phyloP scores from a whole-genome alignment of 1,140 invertebrate species.

The Macrobrachium rosenbergii region DNA sequence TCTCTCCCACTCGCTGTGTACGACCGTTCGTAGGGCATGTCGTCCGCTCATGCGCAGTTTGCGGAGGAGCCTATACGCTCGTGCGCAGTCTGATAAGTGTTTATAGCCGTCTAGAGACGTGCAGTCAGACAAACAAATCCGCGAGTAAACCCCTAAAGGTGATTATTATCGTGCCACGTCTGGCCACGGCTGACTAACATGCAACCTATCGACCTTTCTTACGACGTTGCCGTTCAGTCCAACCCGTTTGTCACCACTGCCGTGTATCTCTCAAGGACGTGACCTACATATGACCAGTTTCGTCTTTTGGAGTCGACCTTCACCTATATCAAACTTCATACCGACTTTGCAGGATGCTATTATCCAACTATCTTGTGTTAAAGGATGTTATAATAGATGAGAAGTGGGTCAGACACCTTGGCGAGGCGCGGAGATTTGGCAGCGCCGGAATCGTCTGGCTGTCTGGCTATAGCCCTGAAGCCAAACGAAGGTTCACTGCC shows the following conservation, averaged over 20 bases:
- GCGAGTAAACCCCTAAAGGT: slow-evolving; percentile 59
- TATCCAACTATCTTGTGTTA: too few relatives aligned
- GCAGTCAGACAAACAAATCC: slow-evolving; percentile 56
- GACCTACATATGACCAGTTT: too few relatives aligned
- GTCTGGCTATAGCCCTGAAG: slow-evolving; percentile 58
- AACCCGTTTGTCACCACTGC: slow-evolving; percentile 27
- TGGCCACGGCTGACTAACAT: slow-evolving; percentile 60
- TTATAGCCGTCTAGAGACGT: slow-evolving; percentile 46
- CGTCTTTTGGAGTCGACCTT: too few relatives aligned
- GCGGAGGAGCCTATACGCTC: slow-evolving; percentile 1
- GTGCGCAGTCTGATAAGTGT: background rate
- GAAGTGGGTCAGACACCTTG: slow-evolving; percentile 58
- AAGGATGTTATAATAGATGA: slow-evolving; percentile 6
- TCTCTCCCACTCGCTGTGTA: too few relatives aligned
- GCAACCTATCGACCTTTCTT: slow-evolving; percentile 62
- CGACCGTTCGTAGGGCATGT: too few relatives aligned
- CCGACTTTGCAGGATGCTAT: too few relatives aligned
- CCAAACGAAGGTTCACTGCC: slow-evolving; percentile 55
- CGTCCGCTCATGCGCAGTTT: background rate
- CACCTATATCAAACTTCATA: too few relatives aligned
- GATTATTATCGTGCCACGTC: slow-evolving; percentile 60
- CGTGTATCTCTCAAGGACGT: background rate
- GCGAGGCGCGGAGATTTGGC: slow-evolving; percentile 37
- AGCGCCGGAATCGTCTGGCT: slow-evolving; percentile 54
- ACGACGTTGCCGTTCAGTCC: slow-evolving; percentile 40